Percentiles rank a stretch among this genome's conserved stretches.
phyloP scores from a whole-genome alignment of 1,140 invertebrate species.

The Mya arenaria region DNA sequence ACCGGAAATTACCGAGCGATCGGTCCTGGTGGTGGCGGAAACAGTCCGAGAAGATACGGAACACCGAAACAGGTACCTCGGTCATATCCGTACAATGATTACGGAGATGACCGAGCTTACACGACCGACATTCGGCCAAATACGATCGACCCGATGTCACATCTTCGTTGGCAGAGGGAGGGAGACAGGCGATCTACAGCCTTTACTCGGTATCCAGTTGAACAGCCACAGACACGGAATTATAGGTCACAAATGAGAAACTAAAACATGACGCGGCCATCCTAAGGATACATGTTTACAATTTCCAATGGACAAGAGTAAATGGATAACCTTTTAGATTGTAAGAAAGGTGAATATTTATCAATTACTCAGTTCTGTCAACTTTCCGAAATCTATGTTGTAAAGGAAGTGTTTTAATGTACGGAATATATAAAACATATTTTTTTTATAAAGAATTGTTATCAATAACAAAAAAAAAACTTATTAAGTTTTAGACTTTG shows the following conservation, averaged over 20 bases:
- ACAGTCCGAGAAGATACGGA: background rate
- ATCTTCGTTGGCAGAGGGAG: slow-evolving; percentile 7
- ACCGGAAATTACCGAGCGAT: background rate
- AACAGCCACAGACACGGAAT: background rate
- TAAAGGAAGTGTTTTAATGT: too few species aligned
- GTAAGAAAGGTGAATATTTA: too few species aligned
- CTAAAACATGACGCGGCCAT: slow-evolving; percentile 29
- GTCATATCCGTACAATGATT: background rate
- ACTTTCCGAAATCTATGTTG: too few species aligned
- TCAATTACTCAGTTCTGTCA: too few species aligned
- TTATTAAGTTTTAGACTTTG: too few species aligned
- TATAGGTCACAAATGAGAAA: background rate
- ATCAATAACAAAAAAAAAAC: too few species aligned
- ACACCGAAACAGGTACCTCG: background rate
- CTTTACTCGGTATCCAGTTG: background rate
- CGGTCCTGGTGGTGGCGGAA: background rate
- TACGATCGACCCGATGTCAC: background rate
- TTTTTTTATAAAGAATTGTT: too few species aligned
- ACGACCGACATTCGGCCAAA: background rate
- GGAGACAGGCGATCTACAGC: background rate
- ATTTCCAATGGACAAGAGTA: too few species aligned
- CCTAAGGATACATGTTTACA: background rate
- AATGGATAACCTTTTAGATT: too few species aligned
- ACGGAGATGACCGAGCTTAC: background rate
- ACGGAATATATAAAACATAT: too few species aligned